Base-by-base conservation (phyloP, 1,140 invertebrate genomes). In the Lepidurus apus region DNA sequence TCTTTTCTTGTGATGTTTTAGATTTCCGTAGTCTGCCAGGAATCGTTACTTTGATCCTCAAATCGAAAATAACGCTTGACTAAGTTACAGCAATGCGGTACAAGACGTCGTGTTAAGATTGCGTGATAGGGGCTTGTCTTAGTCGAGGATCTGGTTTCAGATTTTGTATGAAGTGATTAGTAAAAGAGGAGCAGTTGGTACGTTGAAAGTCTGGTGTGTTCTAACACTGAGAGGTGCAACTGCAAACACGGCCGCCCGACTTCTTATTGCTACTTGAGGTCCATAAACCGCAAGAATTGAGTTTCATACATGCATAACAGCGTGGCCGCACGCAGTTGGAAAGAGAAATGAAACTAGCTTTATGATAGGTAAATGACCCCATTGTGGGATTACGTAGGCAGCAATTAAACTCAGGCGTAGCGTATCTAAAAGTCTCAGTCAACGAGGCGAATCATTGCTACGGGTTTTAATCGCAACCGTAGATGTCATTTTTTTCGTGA, bases 291-390 rank as follows among this genome's bases (percentile, higher is more conserved):
- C 53, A 65, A 21, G 34, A 34, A 34, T 34, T 34, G 34, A 34
- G 34, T 34, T 34, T 34, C 34, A 34, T 34, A 34, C 3, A 34
- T 34, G 34, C 34, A 34, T 21, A 65, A 65, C 13, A 65, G 9
- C 53, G 53, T 65, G 3, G 53, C 53, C 21, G 10, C 53, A 65
- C 53, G 13, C 53, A 21, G 34, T 34, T 65, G 53, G 21, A 21
- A 7, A 65, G 13, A 7, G 17, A 7, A 11, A 65, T 65, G 8
- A 65, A n/a, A 65, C 21, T 34, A 34, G 34, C 34, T 65, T 65
- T 65, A 9, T 65, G 53, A n/a, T 65, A 21, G 53, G 53, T 65
- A 65, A 65, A 65, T 17, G 53, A 65, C 53, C 53, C n/a, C 53
- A 65, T 21, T 65, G 13, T 34, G 13, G 53, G 13, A 9, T 65